Base-by-base conservation (phyloP, 2,888 invertebrate genomes). In the Ophion ventricosus region DNA sequence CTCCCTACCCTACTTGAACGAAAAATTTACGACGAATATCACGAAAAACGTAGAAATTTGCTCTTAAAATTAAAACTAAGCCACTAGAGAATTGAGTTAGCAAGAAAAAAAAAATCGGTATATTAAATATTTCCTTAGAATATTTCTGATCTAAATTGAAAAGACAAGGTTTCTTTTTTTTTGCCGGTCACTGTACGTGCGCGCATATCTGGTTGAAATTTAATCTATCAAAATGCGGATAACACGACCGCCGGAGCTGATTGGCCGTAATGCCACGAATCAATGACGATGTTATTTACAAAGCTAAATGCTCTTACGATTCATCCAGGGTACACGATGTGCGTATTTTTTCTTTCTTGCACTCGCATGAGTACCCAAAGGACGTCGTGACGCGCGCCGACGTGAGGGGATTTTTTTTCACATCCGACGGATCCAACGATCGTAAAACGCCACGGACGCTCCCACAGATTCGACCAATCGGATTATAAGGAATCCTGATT, bases 391-490 rank as follows among this genome's bases (percentile, higher is more conserved):
- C 20, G n/a, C 57, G 67, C n/a, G 23, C 56, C 49, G 59, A 73
- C 77, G 67, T 83, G 43, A 26, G 64, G 61, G n/a, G 59, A 35
- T 67, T 82, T 72, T 59, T 49, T 49, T 49, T 49, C 49, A 35
- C 69, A 61, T 63, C 40, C 72, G 20, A 23, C 26, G 54, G 49
- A 40, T 69, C 80, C 23, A 54, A 25, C 29, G 40, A 40, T 76
- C 76, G 66, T 76, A 57, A 75, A 81, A 73, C 43, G 29, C 49
- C 66, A 49, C 59, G 29, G 69, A 75, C 80, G 61, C 74, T 81
- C 81, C 64, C 76, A 59, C 75, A 72, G 72, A 72, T 72, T 80
- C 75, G 49, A 82, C 64, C 82, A 76, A 84, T 84, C 75, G 78
- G 75, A 84, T 84, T 79, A 82, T 72, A 72, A 75, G 72, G 69